Evolutionary conservation across 2,797 vertebrate species (phyloP), one percentile per base, ranked within the genome.

Genomic region (Halcyon chelicuti): DNA sequence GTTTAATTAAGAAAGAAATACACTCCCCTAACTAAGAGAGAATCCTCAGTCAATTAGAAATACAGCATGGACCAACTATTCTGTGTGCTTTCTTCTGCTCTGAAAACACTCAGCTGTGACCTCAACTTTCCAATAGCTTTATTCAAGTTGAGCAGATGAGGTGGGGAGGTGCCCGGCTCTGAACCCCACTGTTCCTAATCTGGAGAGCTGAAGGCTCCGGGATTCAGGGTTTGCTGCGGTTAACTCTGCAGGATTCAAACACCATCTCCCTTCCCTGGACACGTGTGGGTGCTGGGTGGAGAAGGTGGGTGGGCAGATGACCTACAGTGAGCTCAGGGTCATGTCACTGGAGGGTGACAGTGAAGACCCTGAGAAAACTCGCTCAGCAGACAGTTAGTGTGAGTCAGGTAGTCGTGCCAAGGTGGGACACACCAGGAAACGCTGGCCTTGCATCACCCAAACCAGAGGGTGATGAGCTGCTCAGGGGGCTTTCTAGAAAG

Each of bases 221-320:
- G 29, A 10, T 39, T 35, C 1, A 2, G 39, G 33, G 11, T 35
- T 65, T 77, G 39, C n/a, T 35, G 2, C 31, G 46, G 29, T 26
- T 66, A 7, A 23, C 29, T 60, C 39, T 22, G 67, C 44, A 40
- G 51, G 70, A 26, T 22, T 31, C 29, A 14, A 25, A 49, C 11
- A 9, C 35, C 35, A 31, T 9, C 54, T 68, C 28, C 26, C 40
- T 67, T 40, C 44, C 17, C 23, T 52, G 23, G 39, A 12, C 29
- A 17, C 0, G 1, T 2, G 9, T 26, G 37, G 12, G 17, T 25
- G 22, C 23, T 35, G 2, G 16, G 33, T 13, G 33, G 29, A 31
- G 62, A 16, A 28, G 54, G 44, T 44, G 26, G 31, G 22, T 14
- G 51, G 31, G 26, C 19, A 86, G 31, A 14, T 12, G 12, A 18